Conservation (phyloP, 2,113 vertebrate species). For the Salvelinus fontinalis region DNA sequence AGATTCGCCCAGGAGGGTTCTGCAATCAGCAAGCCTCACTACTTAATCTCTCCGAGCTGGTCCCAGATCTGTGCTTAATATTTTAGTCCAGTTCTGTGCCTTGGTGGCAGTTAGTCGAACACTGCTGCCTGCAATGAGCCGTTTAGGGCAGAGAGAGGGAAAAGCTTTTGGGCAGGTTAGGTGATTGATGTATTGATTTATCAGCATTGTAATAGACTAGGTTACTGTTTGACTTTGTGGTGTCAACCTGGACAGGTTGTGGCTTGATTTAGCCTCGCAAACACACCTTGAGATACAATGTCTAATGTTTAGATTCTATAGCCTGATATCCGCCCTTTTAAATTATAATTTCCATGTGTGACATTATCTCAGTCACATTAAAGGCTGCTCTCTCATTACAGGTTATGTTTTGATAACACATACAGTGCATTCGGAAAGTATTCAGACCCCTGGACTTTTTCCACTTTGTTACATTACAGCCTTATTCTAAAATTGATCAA, state of each 20-base stretch:
- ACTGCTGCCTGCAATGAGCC: conserved; percentile 11
- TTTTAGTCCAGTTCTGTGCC: conserved; percentile 30
- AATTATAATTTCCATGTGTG: background rate
- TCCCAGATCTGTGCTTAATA: conserved; percentile 37
- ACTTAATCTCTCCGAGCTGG: conserved; percentile 44
- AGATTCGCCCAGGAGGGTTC: conserved; percentile 40
- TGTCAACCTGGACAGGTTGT: background rate
- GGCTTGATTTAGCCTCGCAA: background rate
- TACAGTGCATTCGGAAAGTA: too few species aligned
- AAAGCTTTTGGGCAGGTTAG: conserved; percentile 17
- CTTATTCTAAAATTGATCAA: too few species aligned
- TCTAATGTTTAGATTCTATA: too few species aligned
- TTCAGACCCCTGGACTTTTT: too few species aligned
- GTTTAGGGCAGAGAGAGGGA: conserved; percentile 12
- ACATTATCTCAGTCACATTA: background rate
- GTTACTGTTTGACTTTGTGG: background rate
- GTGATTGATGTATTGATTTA: conserved; percentile 24
- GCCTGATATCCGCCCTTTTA: background rate
- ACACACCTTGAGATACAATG: background rate
- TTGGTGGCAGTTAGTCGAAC: conserved; percentile 32
- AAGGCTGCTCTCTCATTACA: background rate
- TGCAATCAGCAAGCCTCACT: conserved; percentile 41
- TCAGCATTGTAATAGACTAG: background rate
- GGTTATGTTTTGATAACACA: background rate
- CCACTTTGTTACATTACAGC: too few species aligned